Conservation (phyloP, 2,888 invertebrate genomes). For the Acanthosepion esculentum region DNA sequence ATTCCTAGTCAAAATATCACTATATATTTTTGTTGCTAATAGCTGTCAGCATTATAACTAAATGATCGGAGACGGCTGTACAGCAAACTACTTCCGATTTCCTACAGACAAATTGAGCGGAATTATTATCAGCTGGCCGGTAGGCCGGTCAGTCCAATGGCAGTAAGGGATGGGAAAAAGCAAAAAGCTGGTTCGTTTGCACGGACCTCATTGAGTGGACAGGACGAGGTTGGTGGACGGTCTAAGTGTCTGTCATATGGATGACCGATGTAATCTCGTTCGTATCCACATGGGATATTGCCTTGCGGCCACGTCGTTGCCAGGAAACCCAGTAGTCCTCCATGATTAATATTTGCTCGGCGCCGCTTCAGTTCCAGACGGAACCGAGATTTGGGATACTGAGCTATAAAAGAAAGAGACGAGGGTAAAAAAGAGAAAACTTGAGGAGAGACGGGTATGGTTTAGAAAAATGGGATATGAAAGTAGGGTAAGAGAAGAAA, state of each 20-base stretch:
- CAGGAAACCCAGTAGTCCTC: background rate
- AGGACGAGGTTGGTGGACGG: background rate
- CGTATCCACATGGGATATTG: background rate
- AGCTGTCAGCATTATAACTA: background rate
- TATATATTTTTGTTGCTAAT: too few species aligned
- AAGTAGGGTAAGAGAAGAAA: background rate
- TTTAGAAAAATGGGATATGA: too few species aligned
- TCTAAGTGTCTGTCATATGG: background rate
- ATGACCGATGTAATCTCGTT: conserved; percentile 15
- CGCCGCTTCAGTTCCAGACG: background rate
- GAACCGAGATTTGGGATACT: background rate
- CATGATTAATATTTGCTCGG: background rate
- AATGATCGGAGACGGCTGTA: background rate
- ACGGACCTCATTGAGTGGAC: background rate
- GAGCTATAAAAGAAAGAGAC: background rate
- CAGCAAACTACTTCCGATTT: background rate
- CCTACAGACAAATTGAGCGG: background rate
- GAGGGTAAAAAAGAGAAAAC: background rate
- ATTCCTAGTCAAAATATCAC: too few species aligned
- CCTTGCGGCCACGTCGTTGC: background rate
- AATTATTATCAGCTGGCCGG: background rate
- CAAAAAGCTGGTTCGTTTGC: background rate
- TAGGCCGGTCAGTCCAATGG: background rate
- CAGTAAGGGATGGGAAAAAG: background rate
- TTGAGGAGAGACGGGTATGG: fast-evolving